Evolutionary conservation across 1,140 invertebrate species (phyloP).

Genomic region (Telenomus remus): DNA sequence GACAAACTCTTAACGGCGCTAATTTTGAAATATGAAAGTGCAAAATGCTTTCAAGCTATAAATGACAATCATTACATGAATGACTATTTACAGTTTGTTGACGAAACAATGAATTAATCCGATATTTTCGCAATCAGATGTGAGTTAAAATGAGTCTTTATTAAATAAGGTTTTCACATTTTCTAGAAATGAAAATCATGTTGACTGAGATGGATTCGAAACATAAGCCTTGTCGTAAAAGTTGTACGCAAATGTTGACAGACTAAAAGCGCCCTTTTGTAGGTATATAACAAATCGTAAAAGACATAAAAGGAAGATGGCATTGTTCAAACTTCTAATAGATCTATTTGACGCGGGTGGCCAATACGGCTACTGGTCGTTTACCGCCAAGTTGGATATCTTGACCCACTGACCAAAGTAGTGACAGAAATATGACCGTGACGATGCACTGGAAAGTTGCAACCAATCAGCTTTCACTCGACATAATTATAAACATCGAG

Average conservation of each 20-base stretch:
- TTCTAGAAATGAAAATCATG: no score
- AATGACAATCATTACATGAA: no score
- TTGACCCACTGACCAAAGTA: slow-evolving; percentile 36
- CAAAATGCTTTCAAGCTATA: no score
- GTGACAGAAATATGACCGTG: slow-evolving; percentile 50
- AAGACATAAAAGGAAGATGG: slow-evolving; percentile 9
- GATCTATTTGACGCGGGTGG: slow-evolving; percentile 39
- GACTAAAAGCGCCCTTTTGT: slow-evolving; percentile 20
- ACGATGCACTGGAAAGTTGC: slow-evolving; percentile 55
- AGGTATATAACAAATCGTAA: slow-evolving; percentile 42
- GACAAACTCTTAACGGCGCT: no score
- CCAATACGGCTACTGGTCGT: slow-evolving; percentile 43
- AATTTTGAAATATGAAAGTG: no score
- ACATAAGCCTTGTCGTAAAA: slow-evolving; percentile 22
- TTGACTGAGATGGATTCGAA: slow-evolving; percentile 4
- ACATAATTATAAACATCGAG: not conserved
- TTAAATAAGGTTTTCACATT: no score
- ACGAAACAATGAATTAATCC: no score
- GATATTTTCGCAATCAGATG: no score
- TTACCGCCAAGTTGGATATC: slow-evolving; percentile 40
- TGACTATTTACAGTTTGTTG: no score
- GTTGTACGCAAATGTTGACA: slow-evolving; percentile 28
- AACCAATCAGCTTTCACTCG: slow-evolving; percentile 49
- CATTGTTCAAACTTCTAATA: slow-evolving; percentile 32
- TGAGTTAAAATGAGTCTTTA: no score